These are phyloP conservation scores for Brassicogethes aeneus DNA, from an alignment of 2,888 invertebrate genomes.

Conservation along the genomic window DNA sequence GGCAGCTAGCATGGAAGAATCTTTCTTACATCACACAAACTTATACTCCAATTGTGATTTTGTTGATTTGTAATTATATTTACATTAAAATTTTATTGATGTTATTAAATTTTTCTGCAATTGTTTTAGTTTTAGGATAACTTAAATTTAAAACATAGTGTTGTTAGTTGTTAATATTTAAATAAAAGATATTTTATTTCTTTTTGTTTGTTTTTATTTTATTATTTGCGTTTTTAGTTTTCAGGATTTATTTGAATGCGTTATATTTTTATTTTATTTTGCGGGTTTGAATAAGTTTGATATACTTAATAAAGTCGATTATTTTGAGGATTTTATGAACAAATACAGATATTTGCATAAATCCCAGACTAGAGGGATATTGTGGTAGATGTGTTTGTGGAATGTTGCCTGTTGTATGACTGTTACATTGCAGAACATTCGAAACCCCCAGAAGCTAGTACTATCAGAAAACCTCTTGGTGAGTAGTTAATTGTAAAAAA, in stretches of 20 bases:
- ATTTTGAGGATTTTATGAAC: background rate
- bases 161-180: background rate
- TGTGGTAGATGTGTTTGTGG: slow-evolving; percentile 36
- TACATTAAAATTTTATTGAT: slow-evolving; percentile 17
- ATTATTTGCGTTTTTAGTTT: too few species aligned
- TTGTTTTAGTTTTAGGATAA: background rate
- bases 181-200: slow-evolving; percentile 1
- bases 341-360: slow-evolving; percentile 5
- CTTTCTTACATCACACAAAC: slow-evolving; percentile 14
- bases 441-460: slow-evolving; percentile 30
- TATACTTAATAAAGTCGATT: background rate
- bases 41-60: slow-evolving; percentile 22
- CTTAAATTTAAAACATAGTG: background rate
- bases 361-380: background rate
- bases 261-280: too few species aligned
- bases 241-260: too few species aligned
- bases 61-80: slow-evolving; percentile 25
- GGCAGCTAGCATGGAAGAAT: slow-evolving; percentile 8
- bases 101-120: slow-evolving; percentile 1
- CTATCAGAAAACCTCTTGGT: slow-evolving; percentile 51
- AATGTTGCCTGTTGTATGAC: slow-evolving; percentile 41
- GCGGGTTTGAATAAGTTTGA: background rate
- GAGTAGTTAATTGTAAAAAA: slow-evolving; percentile 34
- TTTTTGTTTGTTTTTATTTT: slow-evolving; percentile 1
- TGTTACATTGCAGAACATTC: slow-evolving; percentile 39